phyloP scores from a whole-genome alignment of 2,888 invertebrate species.

The Schizotus pectinicornis region DNA sequence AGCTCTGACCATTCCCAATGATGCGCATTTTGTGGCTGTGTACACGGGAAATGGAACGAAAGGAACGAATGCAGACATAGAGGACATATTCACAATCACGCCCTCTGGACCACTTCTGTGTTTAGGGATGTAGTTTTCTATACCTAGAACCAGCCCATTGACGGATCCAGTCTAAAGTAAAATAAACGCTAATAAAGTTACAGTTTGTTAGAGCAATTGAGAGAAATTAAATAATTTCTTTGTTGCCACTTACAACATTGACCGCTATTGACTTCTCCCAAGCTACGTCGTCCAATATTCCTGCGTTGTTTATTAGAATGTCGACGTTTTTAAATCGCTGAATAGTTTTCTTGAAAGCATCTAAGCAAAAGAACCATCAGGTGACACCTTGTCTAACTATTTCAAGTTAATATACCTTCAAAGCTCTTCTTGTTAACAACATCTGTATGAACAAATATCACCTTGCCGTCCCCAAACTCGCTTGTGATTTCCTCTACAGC shows the following conservation, averaged over 20 bases:
- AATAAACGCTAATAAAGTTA: constrained; percentile 2
- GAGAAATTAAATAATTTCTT: too few species aligned
- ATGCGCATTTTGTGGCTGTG: constrained; percentile 53
- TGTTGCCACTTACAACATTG: constrained; percentile 35
- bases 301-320: constrained; percentile 61
- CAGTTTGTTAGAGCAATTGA: too few species aligned
- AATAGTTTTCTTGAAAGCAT: constrained; percentile 71
- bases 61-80: constrained; percentile 54
- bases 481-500: constrained; percentile 65
- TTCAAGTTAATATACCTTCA: constrained; percentile 6
- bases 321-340: constrained; percentile 71
- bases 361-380: constrained; percentile 53
- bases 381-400: neutral
- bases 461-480: constrained; percentile 69
- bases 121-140: constrained; percentile 58
- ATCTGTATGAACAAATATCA: constrained; percentile 66
- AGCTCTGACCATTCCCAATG: constrained; percentile 47
- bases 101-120: constrained; percentile 60
- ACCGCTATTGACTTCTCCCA: constrained; percentile 37
- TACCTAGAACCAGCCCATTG: constrained; percentile 54
- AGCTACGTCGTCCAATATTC: constrained; percentile 34
- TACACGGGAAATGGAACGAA: constrained; percentile 52
- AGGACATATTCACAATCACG: constrained; percentile 59
- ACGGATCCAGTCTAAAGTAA: constrained; percentile 56
- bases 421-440: constrained; percentile 13